phyloP scores from a whole-genome alignment of 2,113 vertebrate species.

The Solenodon paradoxus region DNA sequence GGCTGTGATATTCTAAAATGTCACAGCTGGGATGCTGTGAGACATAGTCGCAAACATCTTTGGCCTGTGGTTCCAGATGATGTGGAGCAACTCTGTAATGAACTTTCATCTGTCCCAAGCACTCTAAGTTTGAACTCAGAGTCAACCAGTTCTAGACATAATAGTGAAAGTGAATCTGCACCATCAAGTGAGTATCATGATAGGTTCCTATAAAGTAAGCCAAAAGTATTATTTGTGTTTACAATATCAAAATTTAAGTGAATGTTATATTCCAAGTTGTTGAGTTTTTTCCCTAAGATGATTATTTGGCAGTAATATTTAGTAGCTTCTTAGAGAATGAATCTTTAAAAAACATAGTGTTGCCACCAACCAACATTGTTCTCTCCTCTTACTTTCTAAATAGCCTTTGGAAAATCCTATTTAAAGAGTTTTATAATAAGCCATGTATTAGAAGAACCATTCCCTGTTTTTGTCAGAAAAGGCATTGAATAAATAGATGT shows the following conservation, averaged over 20 bases:
- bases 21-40: conserved; percentile 94
- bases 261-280: background rate
- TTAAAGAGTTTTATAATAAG: background rate
- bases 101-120: conserved; percentile 89
- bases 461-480: background rate
- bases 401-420: background rate
- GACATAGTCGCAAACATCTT: conserved; percentile 94
- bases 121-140: conserved; percentile 94
- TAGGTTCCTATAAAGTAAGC: background rate
- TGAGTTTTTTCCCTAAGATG: conserved; percentile 4
- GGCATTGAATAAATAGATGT: background rate
- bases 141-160: conserved; percentile 96
- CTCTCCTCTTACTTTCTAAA: background rate
- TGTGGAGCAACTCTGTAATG: conserved; percentile 90
- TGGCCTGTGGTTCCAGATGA: conserved; percentile 98
- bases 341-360: background rate
- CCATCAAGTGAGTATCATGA: conserved; percentile 90
- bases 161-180: conserved; percentile 96
- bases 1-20: conserved; percentile 96
- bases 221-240: background rate
- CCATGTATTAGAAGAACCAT: background rate
- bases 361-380: background rate
- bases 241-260: background rate
- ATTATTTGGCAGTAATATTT: background rate
- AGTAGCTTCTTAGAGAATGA: background rate